These are phyloP conservation scores for Micromys minutus DNA, from an alignment of 2,113 vertebrate species.

Conservation along the genomic window DNA sequence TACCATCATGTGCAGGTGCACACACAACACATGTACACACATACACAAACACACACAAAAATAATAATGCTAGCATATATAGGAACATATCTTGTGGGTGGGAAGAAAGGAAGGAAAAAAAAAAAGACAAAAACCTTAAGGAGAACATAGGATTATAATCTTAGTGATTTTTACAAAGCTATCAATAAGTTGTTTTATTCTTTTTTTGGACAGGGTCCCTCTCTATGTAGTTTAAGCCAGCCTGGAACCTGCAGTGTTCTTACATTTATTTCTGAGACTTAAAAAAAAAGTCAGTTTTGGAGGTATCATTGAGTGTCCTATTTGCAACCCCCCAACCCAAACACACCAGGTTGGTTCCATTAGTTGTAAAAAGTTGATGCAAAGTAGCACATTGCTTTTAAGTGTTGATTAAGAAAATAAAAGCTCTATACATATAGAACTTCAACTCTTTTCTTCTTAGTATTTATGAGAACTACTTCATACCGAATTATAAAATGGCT, in stretches of 20 bases:
- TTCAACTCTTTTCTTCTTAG: background rate
- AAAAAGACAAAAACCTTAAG: background rate
- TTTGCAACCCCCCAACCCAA: background rate
- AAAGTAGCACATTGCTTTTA: background rate
- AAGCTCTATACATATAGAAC: background rate
- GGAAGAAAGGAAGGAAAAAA: conserved; percentile 19
- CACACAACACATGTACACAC: background rate
- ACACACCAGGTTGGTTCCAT: background rate
- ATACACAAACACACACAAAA: background rate
- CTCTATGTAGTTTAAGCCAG: background rate
- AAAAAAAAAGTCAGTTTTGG: conserved; percentile 21
- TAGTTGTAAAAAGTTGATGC: background rate
- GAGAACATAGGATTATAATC: background rate
- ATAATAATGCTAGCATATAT: background rate
- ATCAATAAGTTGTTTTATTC: background rate
- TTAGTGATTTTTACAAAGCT: background rate
- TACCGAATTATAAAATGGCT: background rate
- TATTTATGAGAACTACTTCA: background rate
- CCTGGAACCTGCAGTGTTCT: background rate
- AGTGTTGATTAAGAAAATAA: background rate
- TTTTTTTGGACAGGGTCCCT: background rate
- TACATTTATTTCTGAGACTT: background rate
- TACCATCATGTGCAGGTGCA: background rate
- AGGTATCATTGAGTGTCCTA: background rate
- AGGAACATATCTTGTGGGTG: background rate